Evolutionary conservation across 2,888 invertebrate species (phyloP).

Genomic region (Meta bourneti): DNA sequence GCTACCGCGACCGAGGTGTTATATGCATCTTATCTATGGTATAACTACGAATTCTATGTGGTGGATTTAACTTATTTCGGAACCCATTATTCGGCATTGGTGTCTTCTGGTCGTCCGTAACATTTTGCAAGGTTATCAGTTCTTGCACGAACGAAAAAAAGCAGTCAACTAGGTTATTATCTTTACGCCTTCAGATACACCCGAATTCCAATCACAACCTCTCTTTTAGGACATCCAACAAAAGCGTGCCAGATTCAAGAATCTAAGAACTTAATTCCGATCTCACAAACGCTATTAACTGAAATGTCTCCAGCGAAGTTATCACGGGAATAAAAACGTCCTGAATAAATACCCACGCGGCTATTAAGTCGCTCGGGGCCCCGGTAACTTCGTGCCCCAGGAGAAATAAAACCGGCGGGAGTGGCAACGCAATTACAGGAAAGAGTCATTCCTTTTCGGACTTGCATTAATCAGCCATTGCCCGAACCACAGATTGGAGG

Average conservation of each 20-base stretch:
- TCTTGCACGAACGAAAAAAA: too few species aligned
- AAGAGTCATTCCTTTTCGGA: conserved; percentile 15
- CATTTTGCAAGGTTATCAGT: too few species aligned
- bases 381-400: background rate
- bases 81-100: too few species aligned
- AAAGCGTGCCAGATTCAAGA: background rate
- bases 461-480: conserved; percentile 61
- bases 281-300: background rate
- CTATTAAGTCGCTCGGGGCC: conserved; percentile 15
- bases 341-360: conserved; percentile 21
- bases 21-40: too few species aligned
- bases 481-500: conserved; percentile 43
- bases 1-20: too few species aligned
- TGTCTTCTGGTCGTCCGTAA: too few species aligned
- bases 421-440: conserved; percentile 49
- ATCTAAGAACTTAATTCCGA: background rate
- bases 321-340: conserved; percentile 22
- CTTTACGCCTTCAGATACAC: too few species aligned
- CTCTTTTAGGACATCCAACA: background rate
- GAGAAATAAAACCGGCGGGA: conserved; percentile 39
- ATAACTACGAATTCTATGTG: too few species aligned
- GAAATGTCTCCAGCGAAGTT: background rate
- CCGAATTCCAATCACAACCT: background rate
- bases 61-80: too few species aligned
- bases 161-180: too few species aligned